Percentiles rank a stretch among this genome's conserved stretches.
phyloP scores from a whole-genome alignment of 2,797 vertebrate genomes.

The Chelidonichthys spinosus region DNA sequence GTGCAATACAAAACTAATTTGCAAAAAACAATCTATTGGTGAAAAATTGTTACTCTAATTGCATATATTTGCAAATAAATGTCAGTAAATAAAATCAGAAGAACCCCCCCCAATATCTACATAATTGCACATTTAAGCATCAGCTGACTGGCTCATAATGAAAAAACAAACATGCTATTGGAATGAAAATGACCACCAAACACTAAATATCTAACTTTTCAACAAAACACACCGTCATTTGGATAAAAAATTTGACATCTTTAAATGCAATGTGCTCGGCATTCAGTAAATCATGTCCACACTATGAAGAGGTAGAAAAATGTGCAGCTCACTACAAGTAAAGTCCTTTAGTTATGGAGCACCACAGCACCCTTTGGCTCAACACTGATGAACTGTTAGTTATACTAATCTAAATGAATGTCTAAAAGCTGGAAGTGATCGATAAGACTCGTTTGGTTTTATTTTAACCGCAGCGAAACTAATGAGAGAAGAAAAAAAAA shows the following conservation, averaged over 20 bases:
- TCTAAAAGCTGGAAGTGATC: background rate
- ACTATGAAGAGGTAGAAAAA: slow-evolving; percentile 48
- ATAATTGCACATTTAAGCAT: slow-evolving; percentile 27
- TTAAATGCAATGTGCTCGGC: background rate
- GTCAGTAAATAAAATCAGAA: background rate
- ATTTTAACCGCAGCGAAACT: background rate
- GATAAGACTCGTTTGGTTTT: background rate
- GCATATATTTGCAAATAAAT: slow-evolving; percentile 23
- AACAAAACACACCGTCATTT: background rate
- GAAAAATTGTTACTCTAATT: background rate
- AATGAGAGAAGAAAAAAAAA: background rate
- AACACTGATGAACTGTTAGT: background rate
- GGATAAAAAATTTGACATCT: background rate
- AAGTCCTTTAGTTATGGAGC: background rate
- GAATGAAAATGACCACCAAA: background rate
- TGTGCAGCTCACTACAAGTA: background rate
- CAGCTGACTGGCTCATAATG: background rate
- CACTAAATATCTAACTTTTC: background rate
- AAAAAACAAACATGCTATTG: background rate
- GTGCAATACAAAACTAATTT: slow-evolving; percentile 49
- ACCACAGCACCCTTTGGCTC: slow-evolving; percentile 3
- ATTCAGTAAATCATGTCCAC: background rate
- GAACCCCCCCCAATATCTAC: background rate
- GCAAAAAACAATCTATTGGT: slow-evolving; percentile 4
- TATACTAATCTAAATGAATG: background rate